A percentile compares a stretch with the other conserved stretches of the same genome.
These are phyloP conservation scores for Emydocephalus ijimae DNA, from an alignment of 2,113 vertebrate genomes.

Conservation along the genomic window DNA sequence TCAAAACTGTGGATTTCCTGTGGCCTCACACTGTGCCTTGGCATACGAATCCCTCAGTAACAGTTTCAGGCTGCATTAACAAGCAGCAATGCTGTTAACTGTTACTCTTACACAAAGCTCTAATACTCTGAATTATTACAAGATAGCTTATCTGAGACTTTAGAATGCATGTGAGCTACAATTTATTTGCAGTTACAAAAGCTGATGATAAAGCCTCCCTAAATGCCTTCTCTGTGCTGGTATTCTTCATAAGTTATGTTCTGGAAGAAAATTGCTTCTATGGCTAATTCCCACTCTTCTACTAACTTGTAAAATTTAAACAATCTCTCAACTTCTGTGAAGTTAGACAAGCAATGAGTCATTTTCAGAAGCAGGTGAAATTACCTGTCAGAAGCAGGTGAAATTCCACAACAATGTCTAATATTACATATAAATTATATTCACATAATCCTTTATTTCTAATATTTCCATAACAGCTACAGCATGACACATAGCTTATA, in stretches of 20 bases:
- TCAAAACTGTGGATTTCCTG: conserved; percentile 14
- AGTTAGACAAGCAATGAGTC: conserved; percentile 41
- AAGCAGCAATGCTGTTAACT: neutral
- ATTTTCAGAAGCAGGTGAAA: conserved; percentile 53
- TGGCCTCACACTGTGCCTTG: neutral
- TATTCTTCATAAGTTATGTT: conserved; percentile 21
- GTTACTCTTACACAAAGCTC: conserved; percentile 19
- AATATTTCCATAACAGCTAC: neutral
- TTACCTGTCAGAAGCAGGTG: conserved; percentile 46
- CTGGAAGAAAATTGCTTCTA: conserved; percentile 42
- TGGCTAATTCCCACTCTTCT: conserved; percentile 32
- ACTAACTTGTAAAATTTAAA: conserved; percentile 12
- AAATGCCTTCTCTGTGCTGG: conserved; percentile 44
- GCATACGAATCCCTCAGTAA: neutral
- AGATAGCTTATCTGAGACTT: neutral
- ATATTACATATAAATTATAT: conserved; percentile 3
- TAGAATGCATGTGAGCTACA: conserved; percentile 14
- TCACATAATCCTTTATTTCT: neutral
- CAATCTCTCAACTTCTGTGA: conserved; percentile 34
- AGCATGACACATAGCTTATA: neutral
- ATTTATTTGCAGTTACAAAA: conserved; percentile 14
- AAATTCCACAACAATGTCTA: conserved; percentile 22
- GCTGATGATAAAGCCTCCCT: conserved; percentile 8
- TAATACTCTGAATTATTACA: conserved; percentile 17
- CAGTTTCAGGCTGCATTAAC: neutral